Conservation (phyloP, 2,888 invertebrate species). For the Diadegma fenestrale region DNA sequence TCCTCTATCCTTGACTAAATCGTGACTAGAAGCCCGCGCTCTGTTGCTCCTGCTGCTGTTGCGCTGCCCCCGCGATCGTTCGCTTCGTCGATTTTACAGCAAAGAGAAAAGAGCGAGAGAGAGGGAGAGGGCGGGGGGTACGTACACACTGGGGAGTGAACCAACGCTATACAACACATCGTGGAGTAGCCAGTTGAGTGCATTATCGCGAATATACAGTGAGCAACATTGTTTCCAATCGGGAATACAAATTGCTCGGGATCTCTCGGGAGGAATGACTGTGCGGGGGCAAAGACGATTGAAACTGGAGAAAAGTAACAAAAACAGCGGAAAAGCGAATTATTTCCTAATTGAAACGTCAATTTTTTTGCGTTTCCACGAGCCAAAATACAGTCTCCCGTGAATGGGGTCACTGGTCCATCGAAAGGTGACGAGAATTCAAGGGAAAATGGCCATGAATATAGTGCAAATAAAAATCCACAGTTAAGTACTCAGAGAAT, state of each 20-base stretch:
- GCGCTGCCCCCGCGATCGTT: slow-evolving; percentile 63
- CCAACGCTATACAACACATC: slow-evolving; percentile 28
- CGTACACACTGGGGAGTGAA: slow-evolving; percentile 29
- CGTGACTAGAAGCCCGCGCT: slow-evolving; percentile 82
- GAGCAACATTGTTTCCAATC: slow-evolving; percentile 81
- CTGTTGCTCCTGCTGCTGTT: slow-evolving; percentile 51
- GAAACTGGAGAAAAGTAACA: neutral
- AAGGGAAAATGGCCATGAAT: neutral
- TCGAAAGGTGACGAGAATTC: neutral
- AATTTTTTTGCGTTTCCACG: neutral
- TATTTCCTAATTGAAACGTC: neutral
- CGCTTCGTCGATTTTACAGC: slow-evolving; percentile 60
- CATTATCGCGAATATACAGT: slow-evolving; percentile 77
- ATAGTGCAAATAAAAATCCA: neutral
- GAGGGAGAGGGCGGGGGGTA: slow-evolving; percentile 18
- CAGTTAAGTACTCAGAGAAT: neutral
- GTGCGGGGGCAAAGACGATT: neutral
- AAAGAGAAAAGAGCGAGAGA: slow-evolving; percentile 15
- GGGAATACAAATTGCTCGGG: slow-evolving; percentile 81
- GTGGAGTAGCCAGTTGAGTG: slow-evolving; percentile 73
- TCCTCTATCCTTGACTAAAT: slow-evolving; percentile 83
- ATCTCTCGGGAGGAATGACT: slow-evolving; percentile 49
- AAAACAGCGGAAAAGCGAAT: slow-evolving; percentile 8
- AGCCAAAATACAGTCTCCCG: neutral
- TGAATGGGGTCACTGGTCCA: neutral